Evolutionary conservation across 2,888 invertebrate genomes (phyloP).

Genomic region (Gymnoscelis rufifasciata): DNA sequence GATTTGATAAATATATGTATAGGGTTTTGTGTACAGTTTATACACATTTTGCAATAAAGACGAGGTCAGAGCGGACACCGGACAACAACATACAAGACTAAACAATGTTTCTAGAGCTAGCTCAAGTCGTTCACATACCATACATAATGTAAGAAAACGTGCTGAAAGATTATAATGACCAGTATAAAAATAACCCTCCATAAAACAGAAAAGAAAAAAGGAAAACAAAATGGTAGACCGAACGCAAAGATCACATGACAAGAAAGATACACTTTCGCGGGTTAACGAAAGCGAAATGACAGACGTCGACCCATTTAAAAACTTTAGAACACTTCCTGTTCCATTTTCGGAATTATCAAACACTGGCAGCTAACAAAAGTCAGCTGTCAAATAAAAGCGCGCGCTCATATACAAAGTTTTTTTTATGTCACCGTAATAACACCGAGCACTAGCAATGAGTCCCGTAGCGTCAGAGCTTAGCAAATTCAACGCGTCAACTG

Average conservation of each 20-base stretch:
- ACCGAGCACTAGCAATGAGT: constrained; percentile 56
- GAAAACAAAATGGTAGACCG: constrained; percentile 15
- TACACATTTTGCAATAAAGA: no score
- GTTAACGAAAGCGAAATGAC: constrained; percentile 44
- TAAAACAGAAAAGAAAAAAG: constrained; percentile 11
- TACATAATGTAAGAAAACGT: constrained; percentile 31
- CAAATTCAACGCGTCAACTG: constrained; percentile 58
- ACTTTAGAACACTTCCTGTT: constrained; percentile 47
- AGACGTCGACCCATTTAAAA: constrained; percentile 42
- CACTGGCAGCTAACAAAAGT: constrained; percentile 19
- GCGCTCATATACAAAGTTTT: constrained; percentile 9
- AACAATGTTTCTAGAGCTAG: no score
- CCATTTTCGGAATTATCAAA: constrained; percentile 38
- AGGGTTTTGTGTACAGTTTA: no score
- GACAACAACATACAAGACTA: no score
- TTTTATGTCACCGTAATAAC: constrained; percentile 40
- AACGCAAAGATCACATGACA: constrained; percentile 30
- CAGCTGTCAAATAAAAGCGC: constrained; percentile 17
- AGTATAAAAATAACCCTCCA: constrained; percentile 26
- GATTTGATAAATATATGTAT: no score
- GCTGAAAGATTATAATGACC: constrained; percentile 28
- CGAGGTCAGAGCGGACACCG: no score
- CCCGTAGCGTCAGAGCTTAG: constrained; percentile 59
- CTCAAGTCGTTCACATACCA: no score
- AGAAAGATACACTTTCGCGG: constrained; percentile 41